Base-by-base conservation (phyloP, 2,797 vertebrate species). In the Diplodus puntazzo region DNA sequence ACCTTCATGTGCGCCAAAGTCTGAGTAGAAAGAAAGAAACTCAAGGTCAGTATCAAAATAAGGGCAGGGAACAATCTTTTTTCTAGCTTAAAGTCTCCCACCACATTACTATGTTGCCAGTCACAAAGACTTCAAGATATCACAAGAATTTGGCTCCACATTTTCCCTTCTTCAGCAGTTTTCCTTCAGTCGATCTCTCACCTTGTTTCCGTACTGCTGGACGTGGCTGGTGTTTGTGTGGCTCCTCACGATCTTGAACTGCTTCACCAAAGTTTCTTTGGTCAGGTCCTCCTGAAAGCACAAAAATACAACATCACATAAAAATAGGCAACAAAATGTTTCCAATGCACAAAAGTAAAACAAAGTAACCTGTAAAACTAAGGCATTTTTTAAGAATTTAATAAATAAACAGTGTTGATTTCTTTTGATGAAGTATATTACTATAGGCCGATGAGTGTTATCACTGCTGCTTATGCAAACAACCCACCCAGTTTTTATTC, bases 151-250 rank as follows among this genome's bases (percentile, higher is more conserved):
- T 46, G 4, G 25, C n/a, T 66, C 20, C 3, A 5, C 18, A 20
- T 39, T 30, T 13, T 13, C 30, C 48, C 63, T 23, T 63, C 25
- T 11, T 43, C 11, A 1, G 8, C 50, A 12, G 42, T 5, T 42
- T 18, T 64, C 2, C 6, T 30, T 27, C 20, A 10, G 12, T 27
- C 34, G 0, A 30, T 12, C 11, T 5, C 93, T 92, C 84, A 98
- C 97, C 93, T 96, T 97, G 94, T 99, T 99, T 25, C 98, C 98
- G 3, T 91, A 99, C 92, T 99, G 98, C 97, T 97, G 97, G 85
- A 99, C 98, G 0, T 99, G 98, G 88, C 98, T 99, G 58, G 97
- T 98, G 94, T 98, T 97, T 23, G 98, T 99, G 87, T 95, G 96
- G 0, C 86, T 92, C 91, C 95, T 98, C 6, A 99, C 98, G 13